Evolutionary conservation across 2,797 vertebrate genomes (phyloP).

Genomic region (Toxotes lorentzi): DNA sequence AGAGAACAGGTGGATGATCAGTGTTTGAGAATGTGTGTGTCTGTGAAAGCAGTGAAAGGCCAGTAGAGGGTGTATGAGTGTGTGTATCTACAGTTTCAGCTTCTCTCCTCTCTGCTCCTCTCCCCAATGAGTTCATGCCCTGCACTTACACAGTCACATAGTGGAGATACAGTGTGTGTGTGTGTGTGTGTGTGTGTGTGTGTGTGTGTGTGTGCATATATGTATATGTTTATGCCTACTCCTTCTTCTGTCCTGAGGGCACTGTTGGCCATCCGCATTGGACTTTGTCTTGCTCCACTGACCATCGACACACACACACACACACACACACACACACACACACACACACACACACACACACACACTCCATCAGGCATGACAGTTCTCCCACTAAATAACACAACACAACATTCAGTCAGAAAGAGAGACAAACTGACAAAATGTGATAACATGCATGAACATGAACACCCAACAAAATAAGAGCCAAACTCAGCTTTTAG

Average conservation of each 20-base stretch:
- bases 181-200: conserved; percentile 13
- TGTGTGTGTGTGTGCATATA: conserved; percentile 12
- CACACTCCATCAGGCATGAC: conserved; percentile 8
- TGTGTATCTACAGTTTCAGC: background rate
- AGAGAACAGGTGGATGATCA: background rate
- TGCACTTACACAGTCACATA: conserved; percentile 56
- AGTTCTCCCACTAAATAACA: conserved; percentile 28
- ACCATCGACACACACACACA: conserved; percentile 23
- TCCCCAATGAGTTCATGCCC: conserved; percentile 11
- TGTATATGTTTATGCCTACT: conserved; percentile 25
- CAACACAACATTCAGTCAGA: conserved; percentile 19
- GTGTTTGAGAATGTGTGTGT: background rate
- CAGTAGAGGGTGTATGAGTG: conserved; percentile 47
- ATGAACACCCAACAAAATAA: background rate
- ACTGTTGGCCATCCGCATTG: conserved; percentile 56
- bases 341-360: background rate
- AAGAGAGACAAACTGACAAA: background rate
- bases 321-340: background rate
- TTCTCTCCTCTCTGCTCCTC: background rate
- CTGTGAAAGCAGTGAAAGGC: background rate
- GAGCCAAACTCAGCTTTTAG: background rate
- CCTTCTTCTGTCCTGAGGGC: conserved; percentile 54
- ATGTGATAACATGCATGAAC: background rate
- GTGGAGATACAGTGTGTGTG: background rate
- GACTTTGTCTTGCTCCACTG: conserved; percentile 46